Evolutionary conservation across 2,888 invertebrate species (phyloP), one percentile per base, ranked within the genome.

Genomic region (Meliscaeva auricollis): DNA sequence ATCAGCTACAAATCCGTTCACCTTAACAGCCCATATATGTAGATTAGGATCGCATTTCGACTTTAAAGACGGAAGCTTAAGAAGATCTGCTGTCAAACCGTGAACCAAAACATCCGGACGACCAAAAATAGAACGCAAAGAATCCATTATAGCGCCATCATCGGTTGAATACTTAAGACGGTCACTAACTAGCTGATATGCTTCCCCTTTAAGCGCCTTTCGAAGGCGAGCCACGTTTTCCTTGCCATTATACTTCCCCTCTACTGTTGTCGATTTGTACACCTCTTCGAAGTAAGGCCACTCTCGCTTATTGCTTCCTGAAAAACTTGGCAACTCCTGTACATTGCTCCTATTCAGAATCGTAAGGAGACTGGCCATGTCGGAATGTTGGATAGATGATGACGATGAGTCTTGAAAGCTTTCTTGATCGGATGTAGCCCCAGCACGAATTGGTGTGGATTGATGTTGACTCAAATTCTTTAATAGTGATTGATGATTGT

Each of bases 1-100:
- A 13, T 50, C 50, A 50, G 50, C 50, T 5, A 50, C 50, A 50
- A 50, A 50, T 13, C 26, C 52, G 7, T 52, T 52, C 6, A 52
- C 26, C 13, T 52, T 52, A 22, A 52, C 52, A 52, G 26, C 52
- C 52, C 52, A 52, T 52, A 22, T 13, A 52, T 52, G 30, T n/a
- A 52, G 52, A 52, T 52, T 58, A 13, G 58, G 58, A 38, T 58
- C 58, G 13, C 58, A 35, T 32, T 58, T 58, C 13, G 58, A 58
- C 9, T 58, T 58, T n/a, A 58, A 58, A 20, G 38, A 17, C 7
- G 35, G 58, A 20, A 58, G 58, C 6, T 58, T 35, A 17, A 58
- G 38, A 15, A 58, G 38, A 20, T 35, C 58, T 58, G 38, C 35
- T 3, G 58, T 58, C 58, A 58, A 38, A 1, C 58, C 58, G 32